phyloP scores from a whole-genome alignment of 2,113 vertebrate genomes.

The Thinocorus orbignyianus region DNA sequence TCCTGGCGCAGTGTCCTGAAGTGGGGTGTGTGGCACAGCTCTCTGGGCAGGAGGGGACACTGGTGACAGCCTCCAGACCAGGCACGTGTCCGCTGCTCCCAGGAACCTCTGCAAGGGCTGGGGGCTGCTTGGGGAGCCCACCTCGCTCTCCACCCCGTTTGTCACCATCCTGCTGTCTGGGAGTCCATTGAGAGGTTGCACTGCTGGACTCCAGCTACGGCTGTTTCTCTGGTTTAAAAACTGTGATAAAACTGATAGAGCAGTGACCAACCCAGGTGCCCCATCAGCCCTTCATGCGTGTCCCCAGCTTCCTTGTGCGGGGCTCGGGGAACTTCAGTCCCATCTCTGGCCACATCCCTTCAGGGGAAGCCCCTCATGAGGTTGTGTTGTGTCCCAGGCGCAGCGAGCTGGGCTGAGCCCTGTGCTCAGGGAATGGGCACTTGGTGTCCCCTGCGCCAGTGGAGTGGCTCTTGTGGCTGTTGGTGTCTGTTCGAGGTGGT shows the following conservation, averaged over 20 bases:
- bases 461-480: fast-evolving
- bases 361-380: conserved; percentile 21
- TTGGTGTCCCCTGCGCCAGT: background rate
- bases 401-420: background rate
- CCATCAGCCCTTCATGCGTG: background rate
- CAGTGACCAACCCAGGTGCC: conserved; percentile 24
- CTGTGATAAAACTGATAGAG: conserved; percentile 14
- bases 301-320: background rate
- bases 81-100: background rate
- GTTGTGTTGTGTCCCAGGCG: background rate
- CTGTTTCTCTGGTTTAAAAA: conserved; percentile 45
- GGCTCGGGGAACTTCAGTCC: conserved; percentile 18
- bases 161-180: background rate
- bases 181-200: background rate
- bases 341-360: conserved; percentile 13
- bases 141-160: background rate
- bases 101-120: background rate
- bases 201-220: conserved; percentile 23
- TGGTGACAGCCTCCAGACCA: background rate
- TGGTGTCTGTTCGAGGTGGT: background rate
- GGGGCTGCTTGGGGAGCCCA: background rate
- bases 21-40: fast-evolving
- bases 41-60: background rate
- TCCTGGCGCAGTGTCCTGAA: background rate
- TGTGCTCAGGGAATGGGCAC: background rate